Conservation (phyloP, 2,888 invertebrate genomes). For the Timandra comae region DNA sequence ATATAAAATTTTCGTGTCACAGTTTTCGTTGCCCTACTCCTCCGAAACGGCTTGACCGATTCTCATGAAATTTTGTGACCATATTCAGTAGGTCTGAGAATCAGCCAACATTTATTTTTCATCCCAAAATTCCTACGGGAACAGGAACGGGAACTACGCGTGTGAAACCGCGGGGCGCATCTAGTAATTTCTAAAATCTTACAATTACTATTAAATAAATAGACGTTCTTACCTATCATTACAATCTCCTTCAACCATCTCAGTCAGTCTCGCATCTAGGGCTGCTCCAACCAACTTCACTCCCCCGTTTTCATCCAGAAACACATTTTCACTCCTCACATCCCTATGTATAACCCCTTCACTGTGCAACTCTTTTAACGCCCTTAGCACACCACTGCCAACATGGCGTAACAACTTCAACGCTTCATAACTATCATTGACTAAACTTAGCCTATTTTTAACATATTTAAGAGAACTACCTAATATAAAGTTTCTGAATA, state of each 20-base stretch:
- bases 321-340: slow-evolving; percentile 84
- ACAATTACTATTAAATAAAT: too few species aligned
- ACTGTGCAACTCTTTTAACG: slow-evolving; percentile 86
- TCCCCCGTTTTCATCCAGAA: slow-evolving; percentile 80
- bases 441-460: slow-evolving; percentile 31
- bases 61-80: too few species aligned
- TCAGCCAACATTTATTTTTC: too few species aligned
- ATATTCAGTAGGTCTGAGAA: too few species aligned
- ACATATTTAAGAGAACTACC: slow-evolving; percentile 57
- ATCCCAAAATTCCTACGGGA: too few species aligned
- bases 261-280: slow-evolving; percentile 80
- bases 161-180: too few species aligned
- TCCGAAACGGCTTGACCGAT: too few species aligned
- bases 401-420: slow-evolving; percentile 78
- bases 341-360: slow-evolving; percentile 90
- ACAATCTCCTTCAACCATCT: slow-evolving; percentile 66
- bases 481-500: slow-evolving; percentile 82
- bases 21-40: too few species aligned
- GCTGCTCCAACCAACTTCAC: slow-evolving; percentile 82
- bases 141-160: too few species aligned
- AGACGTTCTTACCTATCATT: slow-evolving; percentile 65
- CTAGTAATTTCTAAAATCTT: too few species aligned
- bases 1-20: too few species aligned
- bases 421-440: slow-evolving; percentile 48
- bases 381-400: slow-evolving; percentile 83